These are phyloP conservation scores for Eulimnadia texana DNA, from an alignment of 1,140 invertebrate species.

Conservation along the genomic window DNA sequence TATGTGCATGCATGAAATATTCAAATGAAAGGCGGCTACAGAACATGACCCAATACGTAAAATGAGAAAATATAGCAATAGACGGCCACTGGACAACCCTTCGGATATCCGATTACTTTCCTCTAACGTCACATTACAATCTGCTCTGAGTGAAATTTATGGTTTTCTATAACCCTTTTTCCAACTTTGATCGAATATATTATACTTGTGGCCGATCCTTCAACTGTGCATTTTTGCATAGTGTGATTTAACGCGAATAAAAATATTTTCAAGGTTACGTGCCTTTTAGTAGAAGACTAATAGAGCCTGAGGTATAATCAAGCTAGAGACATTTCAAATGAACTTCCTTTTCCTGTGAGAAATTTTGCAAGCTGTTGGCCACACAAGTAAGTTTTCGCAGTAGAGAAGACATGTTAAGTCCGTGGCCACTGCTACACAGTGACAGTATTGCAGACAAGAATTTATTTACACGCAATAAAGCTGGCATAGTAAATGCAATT, in stretches of 20 bases:
- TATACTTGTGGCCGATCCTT: too few species aligned
- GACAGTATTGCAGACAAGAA: neutral
- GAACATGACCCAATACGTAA: neutral
- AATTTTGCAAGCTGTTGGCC: neutral
- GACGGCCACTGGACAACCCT: neutral
- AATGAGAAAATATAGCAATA: neutral
- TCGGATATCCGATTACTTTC: neutral
- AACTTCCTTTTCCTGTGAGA: neutral
- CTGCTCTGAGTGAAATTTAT: neutral
- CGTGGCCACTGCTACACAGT: neutral
- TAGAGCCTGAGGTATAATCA: too few species aligned
- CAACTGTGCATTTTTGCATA: too few species aligned
- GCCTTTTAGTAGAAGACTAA: too few species aligned
- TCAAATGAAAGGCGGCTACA: neutral
- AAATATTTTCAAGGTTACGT: neutral
- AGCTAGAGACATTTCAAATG: neutral
- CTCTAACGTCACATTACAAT: neutral
- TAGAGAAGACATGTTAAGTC: neutral
- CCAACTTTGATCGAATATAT: too few species aligned
- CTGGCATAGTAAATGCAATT: neutral
- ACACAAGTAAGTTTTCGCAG: neutral
- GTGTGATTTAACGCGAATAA: too few species aligned
- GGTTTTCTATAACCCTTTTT: neutral
- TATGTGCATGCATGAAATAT: neutral
- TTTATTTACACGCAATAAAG: neutral